Conservation (phyloP, 2,888 invertebrate species). For the Sclerodermus sp. region DNA sequence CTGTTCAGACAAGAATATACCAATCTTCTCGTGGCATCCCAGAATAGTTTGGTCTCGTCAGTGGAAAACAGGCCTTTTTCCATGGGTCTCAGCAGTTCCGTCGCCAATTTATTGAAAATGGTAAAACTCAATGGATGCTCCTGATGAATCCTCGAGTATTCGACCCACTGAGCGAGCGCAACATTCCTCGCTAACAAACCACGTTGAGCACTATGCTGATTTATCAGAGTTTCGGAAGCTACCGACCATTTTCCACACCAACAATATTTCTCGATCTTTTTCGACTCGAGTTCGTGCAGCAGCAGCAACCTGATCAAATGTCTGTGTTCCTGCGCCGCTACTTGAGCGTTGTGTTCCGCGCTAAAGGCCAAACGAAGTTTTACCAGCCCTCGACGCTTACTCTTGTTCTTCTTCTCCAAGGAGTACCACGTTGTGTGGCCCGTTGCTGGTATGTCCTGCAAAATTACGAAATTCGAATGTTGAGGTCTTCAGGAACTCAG, state of each 20-base stretch:
- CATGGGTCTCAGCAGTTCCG: slow-evolving; percentile 70
- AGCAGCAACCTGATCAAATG: slow-evolving; percentile 77
- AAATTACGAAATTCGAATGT: background rate
- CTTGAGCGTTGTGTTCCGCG: slow-evolving; percentile 81
- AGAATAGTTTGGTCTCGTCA: slow-evolving; percentile 73
- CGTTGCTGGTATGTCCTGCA: slow-evolving; percentile 86
- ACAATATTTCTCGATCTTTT: slow-evolving; percentile 70
- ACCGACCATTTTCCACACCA: slow-evolving; percentile 86
- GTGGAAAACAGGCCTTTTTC: slow-evolving; percentile 64
- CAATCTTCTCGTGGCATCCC: slow-evolving; percentile 77
- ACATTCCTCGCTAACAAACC: slow-evolving; percentile 75
- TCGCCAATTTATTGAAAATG: slow-evolving; percentile 74
- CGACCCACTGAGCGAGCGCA: slow-evolving; percentile 76
- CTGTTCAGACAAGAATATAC: slow-evolving; percentile 77
- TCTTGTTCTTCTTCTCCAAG: slow-evolving; percentile 81
- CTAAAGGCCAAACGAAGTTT: slow-evolving; percentile 82
- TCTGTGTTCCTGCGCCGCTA: slow-evolving; percentile 82
- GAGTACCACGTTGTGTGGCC: slow-evolving; percentile 92
- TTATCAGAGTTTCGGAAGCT: slow-evolving; percentile 81
- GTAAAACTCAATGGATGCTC: slow-evolving; percentile 84
- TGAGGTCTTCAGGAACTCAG: too few species aligned
- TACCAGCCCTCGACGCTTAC: slow-evolving; percentile 84
- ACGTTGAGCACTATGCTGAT: slow-evolving; percentile 93
- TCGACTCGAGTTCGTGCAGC: slow-evolving; percentile 77
- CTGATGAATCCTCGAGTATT: slow-evolving; percentile 74